Base-by-base conservation (phyloP, 2,113 vertebrate species). In the Pteropus alecto region DNA sequence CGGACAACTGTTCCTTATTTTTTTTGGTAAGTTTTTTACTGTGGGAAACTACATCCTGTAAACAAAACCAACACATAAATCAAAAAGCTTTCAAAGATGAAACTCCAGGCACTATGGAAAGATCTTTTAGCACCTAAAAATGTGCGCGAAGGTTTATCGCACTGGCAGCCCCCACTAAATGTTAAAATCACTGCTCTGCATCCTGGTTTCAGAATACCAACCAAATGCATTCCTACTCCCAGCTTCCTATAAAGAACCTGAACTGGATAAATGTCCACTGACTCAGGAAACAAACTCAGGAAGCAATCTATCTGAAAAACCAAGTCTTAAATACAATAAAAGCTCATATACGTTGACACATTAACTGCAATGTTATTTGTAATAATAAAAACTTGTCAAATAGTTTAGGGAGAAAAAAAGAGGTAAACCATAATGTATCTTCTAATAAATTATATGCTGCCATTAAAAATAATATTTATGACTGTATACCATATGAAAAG, bases 21-120 rank as follows among this genome's bases (percentile, higher is more conserved):
- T 99, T 99, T 97, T 99, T 99, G 68, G 99, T 99, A 96, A 99
- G 99, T 95, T 99, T 99, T 98, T 99, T 99, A 98, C 99, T 99
- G 97, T 99, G 99, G 73, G 99, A 99, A 90, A 99, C 99, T 89
- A 99, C 99, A 96, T 99, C 99, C 99, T 99, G 79, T 8, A 96
- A 98, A 95, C 70, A 95, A 84, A 89, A 0, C 93, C 73, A 8
- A 73, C 18, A 88, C 14, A 28, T 8, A 78, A 70, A 65, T 78
- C 38, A 82, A 46, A 93, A 77, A 7, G 10, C 56, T 84, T 51
- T 46, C 61, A 48, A 61, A 61, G 61, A n/a, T 4, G 16, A 38
- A 87, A 21, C n/a, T 5, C 7, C 14, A 24, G 28, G 14, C 51
- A 13, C 0, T 48, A 46, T 11, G 41, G 48, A 77, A 70, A 83